Evolutionary conservation across 2,113 vertebrate genomes (phyloP).

Genomic region (Pholis gunnellus): DNA sequence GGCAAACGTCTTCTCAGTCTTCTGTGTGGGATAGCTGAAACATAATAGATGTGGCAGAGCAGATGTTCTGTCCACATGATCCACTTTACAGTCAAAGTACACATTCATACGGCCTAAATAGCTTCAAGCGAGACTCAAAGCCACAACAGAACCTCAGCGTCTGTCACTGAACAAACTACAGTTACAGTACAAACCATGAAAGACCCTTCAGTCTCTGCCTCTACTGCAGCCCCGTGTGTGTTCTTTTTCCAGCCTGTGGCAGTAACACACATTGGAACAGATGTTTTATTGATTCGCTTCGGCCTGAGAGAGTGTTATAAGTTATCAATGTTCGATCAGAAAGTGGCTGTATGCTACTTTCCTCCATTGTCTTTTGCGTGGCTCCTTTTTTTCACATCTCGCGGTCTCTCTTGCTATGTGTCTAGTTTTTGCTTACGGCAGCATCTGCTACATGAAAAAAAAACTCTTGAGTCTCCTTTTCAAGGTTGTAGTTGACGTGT

Average conservation of each 20-base stretch:
- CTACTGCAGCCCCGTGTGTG: slow-evolving; percentile 50
- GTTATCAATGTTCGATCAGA: slow-evolving; percentile 67
- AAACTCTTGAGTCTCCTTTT: background rate
- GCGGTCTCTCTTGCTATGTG: slow-evolving; percentile 6
- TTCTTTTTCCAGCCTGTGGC: slow-evolving; percentile 48
- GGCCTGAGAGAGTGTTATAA: slow-evolving; percentile 45
- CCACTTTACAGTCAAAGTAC: slow-evolving; percentile 41
- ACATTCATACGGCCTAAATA: slow-evolving; percentile 52
- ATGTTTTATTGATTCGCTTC: slow-evolving; percentile 73
- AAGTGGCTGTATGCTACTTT: slow-evolving; percentile 30
- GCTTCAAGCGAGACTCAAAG: slow-evolving; percentile 51
- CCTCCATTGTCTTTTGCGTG: slow-evolving; percentile 12
- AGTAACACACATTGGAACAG: slow-evolving; percentile 58
- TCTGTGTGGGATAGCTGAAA: slow-evolving; percentile 43
- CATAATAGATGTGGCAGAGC: slow-evolving; percentile 62
- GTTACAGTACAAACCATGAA: slow-evolving; percentile 64
- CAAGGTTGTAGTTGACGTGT: slow-evolving; percentile 33
- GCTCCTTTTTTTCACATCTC: background rate
- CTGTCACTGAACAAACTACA: slow-evolving; percentile 67
- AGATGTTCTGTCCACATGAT: slow-evolving; percentile 62
- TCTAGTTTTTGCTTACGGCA: slow-evolving; percentile 38
- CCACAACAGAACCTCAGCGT: slow-evolving; percentile 70
- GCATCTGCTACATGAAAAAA: slow-evolving; percentile 23
- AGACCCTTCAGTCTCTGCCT: slow-evolving; percentile 65
- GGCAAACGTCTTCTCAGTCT: slow-evolving; percentile 34